phyloP scores from a whole-genome alignment of 2,888 invertebrate genomes.

The Drosophila vallismaia region DNA sequence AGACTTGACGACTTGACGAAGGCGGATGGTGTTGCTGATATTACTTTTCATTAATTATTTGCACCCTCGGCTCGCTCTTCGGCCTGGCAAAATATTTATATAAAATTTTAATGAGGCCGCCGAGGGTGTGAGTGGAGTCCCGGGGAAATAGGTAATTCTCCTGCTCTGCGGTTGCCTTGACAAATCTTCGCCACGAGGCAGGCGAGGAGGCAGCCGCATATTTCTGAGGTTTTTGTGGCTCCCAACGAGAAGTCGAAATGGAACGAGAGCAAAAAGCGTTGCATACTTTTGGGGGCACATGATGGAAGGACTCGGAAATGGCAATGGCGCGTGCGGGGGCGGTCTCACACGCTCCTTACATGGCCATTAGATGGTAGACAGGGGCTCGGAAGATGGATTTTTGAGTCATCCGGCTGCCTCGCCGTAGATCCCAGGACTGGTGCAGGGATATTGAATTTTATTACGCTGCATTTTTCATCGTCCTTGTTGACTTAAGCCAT shows the following conservation, averaged over 20 bases:
- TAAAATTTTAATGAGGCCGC: constrained; percentile 70
- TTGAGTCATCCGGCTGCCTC: constrained; percentile 3
- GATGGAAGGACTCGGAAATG: constrained; percentile 62
- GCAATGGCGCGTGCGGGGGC: neutral
- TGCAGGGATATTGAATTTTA: constrained; percentile 2
- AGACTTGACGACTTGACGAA: constrained; percentile 53
- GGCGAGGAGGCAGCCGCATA: constrained; percentile 28
- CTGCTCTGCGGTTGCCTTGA: constrained; percentile 52
- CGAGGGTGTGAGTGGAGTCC: constrained; percentile 28
- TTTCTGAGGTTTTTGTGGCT: constrained; percentile 47
- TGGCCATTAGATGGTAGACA: constrained; percentile 61
- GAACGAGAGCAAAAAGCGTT: constrained; percentile 39
- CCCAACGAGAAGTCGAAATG: constrained; percentile 13
- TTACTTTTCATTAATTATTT: constrained; percentile 76
- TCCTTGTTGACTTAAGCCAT: neutral
- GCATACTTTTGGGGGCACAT: constrained; percentile 67
- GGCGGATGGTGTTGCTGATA: constrained; percentile 48
- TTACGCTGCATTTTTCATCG: neutral
- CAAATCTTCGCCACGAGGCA: constrained; percentile 45
- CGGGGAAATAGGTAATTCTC: constrained; percentile 10
- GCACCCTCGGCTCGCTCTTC: constrained; percentile 26
- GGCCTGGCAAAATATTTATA: constrained; percentile 57
- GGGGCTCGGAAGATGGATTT: constrained; percentile 28
- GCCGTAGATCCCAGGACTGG: neutral
- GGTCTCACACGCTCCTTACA: constrained; percentile 47